phyloP scores from a whole-genome alignment of 2,888 invertebrate species.

The Meloe dianella region DNA sequence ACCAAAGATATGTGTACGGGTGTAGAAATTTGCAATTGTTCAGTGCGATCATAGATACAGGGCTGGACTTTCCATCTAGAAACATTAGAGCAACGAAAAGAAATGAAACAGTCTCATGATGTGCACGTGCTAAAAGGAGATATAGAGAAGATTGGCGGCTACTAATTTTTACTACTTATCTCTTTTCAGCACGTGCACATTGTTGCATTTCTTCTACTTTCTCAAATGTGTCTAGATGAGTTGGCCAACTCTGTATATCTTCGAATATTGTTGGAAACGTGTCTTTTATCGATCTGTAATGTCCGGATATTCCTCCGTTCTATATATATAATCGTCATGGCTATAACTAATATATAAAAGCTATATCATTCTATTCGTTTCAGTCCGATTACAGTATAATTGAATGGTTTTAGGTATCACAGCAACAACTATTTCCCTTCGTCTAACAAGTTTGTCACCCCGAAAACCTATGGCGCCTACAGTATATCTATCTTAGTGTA shows the following conservation, averaged over 20 bases:
- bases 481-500: conserved; percentile 36
- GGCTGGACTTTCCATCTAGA: no score
- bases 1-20: background rate
- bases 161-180: no score
- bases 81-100: no score
- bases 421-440: conserved; percentile 23
- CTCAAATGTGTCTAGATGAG: no score
- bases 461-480: conserved; percentile 36
- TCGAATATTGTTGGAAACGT: background rate
- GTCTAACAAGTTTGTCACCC: conserved; percentile 24
- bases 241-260: no score
- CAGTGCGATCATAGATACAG: no score
- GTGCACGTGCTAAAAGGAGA: no score
- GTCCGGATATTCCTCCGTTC: conserved; percentile 3
- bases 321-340: conserved; percentile 5
- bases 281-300: conserved; percentile 2
- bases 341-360: conserved; percentile 9
- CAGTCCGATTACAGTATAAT: conserved; percentile 28
- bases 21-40: no score
- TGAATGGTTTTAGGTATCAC: conserved; percentile 29
- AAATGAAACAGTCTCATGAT: no score
- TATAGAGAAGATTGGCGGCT: no score
- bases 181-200: no score
- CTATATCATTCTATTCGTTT: conserved; percentile 23
- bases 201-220: no score